Percentiles rank a stretch among this genome's conserved stretches.
phyloP scores from a whole-genome alignment of 1,140 invertebrate genomes.

The Cydia amplana region DNA sequence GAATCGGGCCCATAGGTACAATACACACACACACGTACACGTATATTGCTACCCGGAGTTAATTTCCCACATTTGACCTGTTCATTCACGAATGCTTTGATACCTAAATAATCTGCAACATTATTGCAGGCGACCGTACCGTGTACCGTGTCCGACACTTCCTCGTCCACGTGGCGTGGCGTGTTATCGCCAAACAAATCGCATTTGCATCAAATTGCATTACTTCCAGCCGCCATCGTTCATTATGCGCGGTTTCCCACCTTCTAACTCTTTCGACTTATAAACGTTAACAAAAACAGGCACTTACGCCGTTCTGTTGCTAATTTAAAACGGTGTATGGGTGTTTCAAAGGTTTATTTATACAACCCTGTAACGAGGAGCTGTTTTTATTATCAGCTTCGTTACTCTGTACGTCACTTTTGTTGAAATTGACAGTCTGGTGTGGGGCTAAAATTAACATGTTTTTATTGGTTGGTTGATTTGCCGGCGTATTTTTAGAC shows the following conservation, averaged over 20 bases:
- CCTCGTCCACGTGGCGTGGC: background rate
- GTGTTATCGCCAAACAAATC: conserved; percentile 8
- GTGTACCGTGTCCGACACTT: background rate
- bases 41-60: too few relatives aligned
- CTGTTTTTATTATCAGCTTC: background rate
- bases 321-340: background rate
- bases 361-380: background rate
- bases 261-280: background rate
- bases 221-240: background rate
- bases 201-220: conserved; percentile 19
- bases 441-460: background rate
- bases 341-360: conserved; percentile 7
- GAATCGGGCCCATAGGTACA: too few relatives aligned
- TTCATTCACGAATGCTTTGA: too few relatives aligned
- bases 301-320: background rate
- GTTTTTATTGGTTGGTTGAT: background rate
- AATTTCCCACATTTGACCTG: too few relatives aligned
- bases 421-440: background rate
- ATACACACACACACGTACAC: too few relatives aligned
- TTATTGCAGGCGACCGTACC: background rate
- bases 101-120: too few relatives aligned
- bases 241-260: background rate
- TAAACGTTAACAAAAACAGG: background rate
- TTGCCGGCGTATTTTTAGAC: background rate
- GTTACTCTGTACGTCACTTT: background rate